Evolutionary conservation across 1,140 invertebrate genomes (phyloP), one percentile per base, ranked within the genome.

Genomic region (Drosophila pachea): DNA sequence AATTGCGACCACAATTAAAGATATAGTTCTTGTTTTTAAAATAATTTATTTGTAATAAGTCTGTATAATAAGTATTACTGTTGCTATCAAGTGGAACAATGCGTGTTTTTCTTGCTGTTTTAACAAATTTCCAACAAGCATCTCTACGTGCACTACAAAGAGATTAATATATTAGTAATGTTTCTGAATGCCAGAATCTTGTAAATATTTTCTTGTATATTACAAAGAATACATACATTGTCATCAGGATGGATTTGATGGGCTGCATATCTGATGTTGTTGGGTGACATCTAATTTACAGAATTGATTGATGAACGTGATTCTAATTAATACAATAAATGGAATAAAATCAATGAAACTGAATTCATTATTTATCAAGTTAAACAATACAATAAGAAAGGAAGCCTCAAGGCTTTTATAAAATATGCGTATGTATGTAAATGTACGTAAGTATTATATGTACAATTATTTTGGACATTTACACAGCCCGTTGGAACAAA

Each of bases 21-120:
- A 66, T 22, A 1, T 81, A 59, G 60, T 76, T 61, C 60, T 70
- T 84, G 69, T 67, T 86, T 70, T 81, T 69, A 77, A 86, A 86
- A 81, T 86, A 86, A 86, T 86, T 86, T 86, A 86, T 86, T 83
- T 77, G 59, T 77, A 86, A 86, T 86, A 86, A 86, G 74, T 81
- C 70, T 86, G 81, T 86, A 86, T 81, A 76, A 86, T 86, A 82
- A 76, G 63, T 72, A 72, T 86, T 86, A 86, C 70, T 86, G 81
- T 86, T 86, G 79, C 82, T 77, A 81, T 72, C 65, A 65, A 75
- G 62, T 86, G 66, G 69, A 81, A 74, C 76, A 86, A 83, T 43
- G 62, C 59, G 54, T 54, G 58, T 68, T 71, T 68, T 55, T 55
- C 47, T 59, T 33, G 49, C 45, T 50, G 50, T 59, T 48, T 53